These are phyloP conservation scores for Trichechus manatus DNA, from an alignment of 2,113 vertebrate genomes.

Conservation along the genomic window DNA sequence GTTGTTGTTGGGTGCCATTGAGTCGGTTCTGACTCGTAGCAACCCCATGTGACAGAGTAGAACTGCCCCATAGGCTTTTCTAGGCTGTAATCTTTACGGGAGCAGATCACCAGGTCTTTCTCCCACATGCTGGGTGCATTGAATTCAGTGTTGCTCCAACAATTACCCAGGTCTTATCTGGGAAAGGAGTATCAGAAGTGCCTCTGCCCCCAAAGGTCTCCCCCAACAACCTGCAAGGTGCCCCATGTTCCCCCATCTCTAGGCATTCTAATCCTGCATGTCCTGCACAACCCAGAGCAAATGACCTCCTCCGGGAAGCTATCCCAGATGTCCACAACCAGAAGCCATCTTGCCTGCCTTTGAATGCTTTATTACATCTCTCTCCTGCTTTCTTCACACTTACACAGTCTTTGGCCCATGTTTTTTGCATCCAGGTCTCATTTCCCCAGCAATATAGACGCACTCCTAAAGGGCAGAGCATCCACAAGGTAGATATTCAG, in stretches of 20 bases:
- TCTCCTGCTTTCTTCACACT: conserved; percentile 21
- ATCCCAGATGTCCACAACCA: conserved; percentile 49
- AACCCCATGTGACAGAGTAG: no score
- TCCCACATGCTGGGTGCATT: neutral
- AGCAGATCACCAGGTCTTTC: neutral
- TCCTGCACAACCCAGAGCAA: neutral
- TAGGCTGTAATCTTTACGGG: neutral
- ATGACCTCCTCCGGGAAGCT: conserved; percentile 7
- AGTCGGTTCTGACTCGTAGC: neutral
- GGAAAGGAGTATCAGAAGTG: neutral
- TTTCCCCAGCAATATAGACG: neutral
- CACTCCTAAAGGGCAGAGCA: neutral
- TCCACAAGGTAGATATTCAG: neutral
- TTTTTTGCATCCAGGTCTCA: neutral
- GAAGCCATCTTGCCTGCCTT: neutral
- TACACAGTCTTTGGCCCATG: neutral
- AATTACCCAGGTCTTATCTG: neutral
- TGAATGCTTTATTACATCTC: neutral
- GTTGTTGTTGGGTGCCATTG: neutral
- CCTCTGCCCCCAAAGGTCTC: neutral
- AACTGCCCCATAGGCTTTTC: neutral
- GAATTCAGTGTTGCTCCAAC: neutral
- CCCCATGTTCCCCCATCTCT: neutral
- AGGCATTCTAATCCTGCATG: neutral
- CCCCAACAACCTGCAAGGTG: neutral